Evolutionary conservation across 2,888 invertebrate species (phyloP).

Genomic region (Tanytarsus gracilentus): DNA sequence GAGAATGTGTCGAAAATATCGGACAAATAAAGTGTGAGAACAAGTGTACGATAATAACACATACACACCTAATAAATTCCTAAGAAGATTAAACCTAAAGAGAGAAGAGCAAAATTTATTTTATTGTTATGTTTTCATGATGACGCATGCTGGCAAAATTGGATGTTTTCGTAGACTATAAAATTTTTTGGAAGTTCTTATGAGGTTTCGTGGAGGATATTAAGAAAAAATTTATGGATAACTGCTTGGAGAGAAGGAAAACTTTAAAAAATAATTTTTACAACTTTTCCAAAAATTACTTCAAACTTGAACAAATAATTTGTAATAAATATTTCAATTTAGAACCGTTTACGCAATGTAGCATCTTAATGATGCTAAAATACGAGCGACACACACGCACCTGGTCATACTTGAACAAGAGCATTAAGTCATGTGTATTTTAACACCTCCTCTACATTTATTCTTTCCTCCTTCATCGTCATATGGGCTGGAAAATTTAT

Average conservation of each 20-base stretch:
- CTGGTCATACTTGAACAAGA: constrained; percentile 19
- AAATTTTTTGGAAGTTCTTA: too few relatives aligned
- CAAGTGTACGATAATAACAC: background rate
- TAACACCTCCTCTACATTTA: background rate
- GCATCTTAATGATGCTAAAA: constrained; percentile 11
- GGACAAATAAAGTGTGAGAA: background rate
- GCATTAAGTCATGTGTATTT: constrained; percentile 21
- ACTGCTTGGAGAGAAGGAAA: too few relatives aligned
- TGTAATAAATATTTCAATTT: too few relatives aligned
- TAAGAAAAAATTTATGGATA: too few relatives aligned
- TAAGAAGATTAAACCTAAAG: constrained; percentile 21
- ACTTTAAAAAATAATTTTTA: too few relatives aligned
- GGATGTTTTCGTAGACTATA: too few relatives aligned
- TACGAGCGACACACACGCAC: background rate
- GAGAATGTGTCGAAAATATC: too few relatives aligned
- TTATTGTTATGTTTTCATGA: constrained; percentile 22
- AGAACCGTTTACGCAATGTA: too few relatives aligned
- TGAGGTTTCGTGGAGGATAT: too few relatives aligned
- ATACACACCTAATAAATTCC: constrained; percentile 22
- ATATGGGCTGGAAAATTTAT: background rate
- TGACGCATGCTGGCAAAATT: background rate
- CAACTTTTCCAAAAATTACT: too few relatives aligned
- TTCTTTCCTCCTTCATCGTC: background rate
- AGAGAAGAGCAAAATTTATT: constrained; percentile 27
- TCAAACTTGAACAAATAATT: too few relatives aligned